A percentile compares a stretch with the other conserved stretches of the same genome.
phyloP scores from a whole-genome alignment of 2,113 vertebrate genomes.

The Reinhardtius hippoglossoides region DNA sequence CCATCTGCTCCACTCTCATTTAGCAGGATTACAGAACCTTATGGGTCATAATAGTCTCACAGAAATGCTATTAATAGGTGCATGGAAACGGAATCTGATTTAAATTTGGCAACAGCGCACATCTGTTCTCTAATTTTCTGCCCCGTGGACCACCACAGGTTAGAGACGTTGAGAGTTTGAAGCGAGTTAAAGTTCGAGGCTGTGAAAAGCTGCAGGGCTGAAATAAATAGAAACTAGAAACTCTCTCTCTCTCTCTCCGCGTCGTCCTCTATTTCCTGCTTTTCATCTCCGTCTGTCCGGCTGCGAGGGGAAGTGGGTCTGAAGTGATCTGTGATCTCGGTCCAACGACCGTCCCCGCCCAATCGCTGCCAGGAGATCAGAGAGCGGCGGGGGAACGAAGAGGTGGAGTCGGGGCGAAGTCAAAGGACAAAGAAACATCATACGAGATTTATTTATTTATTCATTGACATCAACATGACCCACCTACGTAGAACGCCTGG shows the following conservation, averaged over 20 bases:
- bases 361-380: slow-evolving; percentile 46
- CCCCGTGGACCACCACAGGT: background rate
- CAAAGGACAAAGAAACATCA: too few relatives aligned
- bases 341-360: slow-evolving; percentile 36
- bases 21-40: slow-evolving; percentile 61
- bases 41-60: slow-evolving; percentile 11
- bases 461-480: too few relatives aligned
- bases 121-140: background rate
- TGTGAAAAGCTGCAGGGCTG: background rate
- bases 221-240: background rate
- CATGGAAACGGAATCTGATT: background rate
- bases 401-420: too few relatives aligned
- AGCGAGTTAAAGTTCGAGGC: background rate
- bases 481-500: too few relatives aligned
- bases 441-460: too few relatives aligned
- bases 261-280: background rate
- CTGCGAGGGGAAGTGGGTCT: slow-evolving; percentile 51
- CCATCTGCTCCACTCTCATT: slow-evolving; percentile 70
- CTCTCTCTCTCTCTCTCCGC: background rate
- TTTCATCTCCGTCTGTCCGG: slow-evolving; percentile 25
- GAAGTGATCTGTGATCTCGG: slow-evolving; percentile 41
- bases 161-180: background rate
- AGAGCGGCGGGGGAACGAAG: background rate
- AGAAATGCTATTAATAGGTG: slow-evolving; percentile 33
- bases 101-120: background rate